These are phyloP conservation scores for Armadillidium nasatum DNA, from an alignment of 1,140 invertebrate genomes.

Conservation along the genomic window DNA sequence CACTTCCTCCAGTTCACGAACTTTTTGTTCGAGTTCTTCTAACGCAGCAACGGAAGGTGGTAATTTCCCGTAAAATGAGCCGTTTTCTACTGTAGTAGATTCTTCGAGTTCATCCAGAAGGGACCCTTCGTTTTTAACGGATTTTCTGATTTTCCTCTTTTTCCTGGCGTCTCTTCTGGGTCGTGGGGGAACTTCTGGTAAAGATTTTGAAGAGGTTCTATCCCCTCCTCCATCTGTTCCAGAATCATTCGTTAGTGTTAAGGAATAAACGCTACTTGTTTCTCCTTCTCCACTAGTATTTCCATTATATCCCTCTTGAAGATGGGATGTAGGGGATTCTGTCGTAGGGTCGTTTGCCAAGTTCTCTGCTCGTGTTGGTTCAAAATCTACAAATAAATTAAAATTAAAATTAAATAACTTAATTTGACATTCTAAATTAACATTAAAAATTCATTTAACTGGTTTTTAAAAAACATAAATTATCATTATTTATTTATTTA, in stretches of 20 bases:
- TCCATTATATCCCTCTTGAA: conserved; percentile 33
- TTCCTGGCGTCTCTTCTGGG: conserved; percentile 25
- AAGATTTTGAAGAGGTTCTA: neutral
- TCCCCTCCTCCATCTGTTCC: neutral
- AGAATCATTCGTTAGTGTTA: neutral
- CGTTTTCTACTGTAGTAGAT: conserved; percentile 16
- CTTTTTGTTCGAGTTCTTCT: conserved; percentile 42
- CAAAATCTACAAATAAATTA: conserved; percentile 21
- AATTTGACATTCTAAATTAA: neutral
- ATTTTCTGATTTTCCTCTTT: conserved; percentile 29
- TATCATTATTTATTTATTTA: no score
- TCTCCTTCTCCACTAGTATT: conserved; percentile 31
- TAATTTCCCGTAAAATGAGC: neutral
- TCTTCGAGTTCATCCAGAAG: conserved; percentile 22
- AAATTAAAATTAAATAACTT: neutral
- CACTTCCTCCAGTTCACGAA: conserved; percentile 40
- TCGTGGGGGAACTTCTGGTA: neutral
- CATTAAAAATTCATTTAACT: no score
- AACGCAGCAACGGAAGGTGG: conserved; percentile 23
- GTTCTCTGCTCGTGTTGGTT: conserved; percentile 35
- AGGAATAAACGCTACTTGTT: neutral
- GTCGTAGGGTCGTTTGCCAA: conserved; percentile 36
- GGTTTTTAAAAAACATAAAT: no score
- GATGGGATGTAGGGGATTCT: conserved; percentile 37
- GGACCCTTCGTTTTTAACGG: conserved; percentile 20